Conservation (phyloP, 2,888 invertebrate species). For the Salticus scenicus region DNA sequence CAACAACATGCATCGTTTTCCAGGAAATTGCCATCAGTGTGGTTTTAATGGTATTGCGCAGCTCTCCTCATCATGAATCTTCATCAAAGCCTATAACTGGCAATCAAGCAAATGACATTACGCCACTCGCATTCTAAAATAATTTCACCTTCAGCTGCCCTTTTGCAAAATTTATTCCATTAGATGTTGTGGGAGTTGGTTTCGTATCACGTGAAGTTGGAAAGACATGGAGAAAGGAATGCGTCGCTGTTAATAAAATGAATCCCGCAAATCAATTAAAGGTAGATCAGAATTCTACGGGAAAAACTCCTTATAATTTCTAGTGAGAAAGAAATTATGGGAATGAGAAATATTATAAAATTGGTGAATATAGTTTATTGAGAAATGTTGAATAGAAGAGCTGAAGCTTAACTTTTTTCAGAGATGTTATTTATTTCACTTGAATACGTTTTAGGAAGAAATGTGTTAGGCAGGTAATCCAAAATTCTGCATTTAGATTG, state of each 20-base stretch:
- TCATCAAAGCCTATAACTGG: constrained; percentile 14
- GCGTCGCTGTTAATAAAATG: neutral
- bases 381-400: too few species aligned
- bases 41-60: constrained; percentile 21
- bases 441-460: too few species aligned
- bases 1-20: neutral
- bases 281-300: neutral
- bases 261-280: constrained; percentile 9
- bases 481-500: too few species aligned
- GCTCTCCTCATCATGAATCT: constrained; percentile 16
- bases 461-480: too few species aligned
- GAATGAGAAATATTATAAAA: too few species aligned
- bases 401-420: too few species aligned
- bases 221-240: neutral
- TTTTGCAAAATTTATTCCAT: neutral
- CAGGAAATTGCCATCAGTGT: neutral
- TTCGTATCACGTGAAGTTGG: neutral
- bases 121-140: constrained; percentile 1
- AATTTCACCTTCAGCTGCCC: constrained; percentile 25
- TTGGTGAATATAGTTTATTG: too few species aligned
- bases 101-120: constrained; percentile 38
- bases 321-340: too few species aligned
- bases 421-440: too few species aligned
- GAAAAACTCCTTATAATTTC: too few species aligned
- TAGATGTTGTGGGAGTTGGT: neutral